A percentile compares a stretch with the other conserved stretches of the same genome.
These are phyloP conservation scores for Oreochromis aureus DNA, from an alignment of 2,113 vertebrate species.

Conservation along the genomic window DNA sequence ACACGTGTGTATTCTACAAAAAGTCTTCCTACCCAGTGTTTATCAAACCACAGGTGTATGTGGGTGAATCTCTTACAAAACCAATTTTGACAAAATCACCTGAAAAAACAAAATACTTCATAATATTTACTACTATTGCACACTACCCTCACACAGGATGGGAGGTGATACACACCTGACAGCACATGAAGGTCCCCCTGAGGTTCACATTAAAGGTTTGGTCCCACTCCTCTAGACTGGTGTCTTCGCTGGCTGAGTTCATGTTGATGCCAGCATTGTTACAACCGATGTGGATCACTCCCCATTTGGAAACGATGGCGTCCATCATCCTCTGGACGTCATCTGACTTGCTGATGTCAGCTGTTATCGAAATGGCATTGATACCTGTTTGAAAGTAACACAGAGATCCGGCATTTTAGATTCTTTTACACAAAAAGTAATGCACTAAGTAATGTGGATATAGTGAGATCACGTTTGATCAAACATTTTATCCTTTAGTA, in stretches of 20 bases:
- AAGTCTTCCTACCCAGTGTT: background rate
- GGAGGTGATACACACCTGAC: constrained; percentile 65
- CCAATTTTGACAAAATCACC: accelerated
- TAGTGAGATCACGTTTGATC: background rate
- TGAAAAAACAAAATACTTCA: background rate
- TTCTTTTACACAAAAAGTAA: background rate
- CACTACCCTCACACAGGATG: background rate
- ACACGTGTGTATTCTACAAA: background rate
- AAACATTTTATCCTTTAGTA: constrained; percentile 25
- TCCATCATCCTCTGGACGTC: constrained; percentile 73
- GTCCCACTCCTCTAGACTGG: constrained; percentile 78
- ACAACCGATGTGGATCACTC: constrained; percentile 68
- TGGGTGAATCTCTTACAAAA: background rate
- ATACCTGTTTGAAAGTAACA: constrained; percentile 57
- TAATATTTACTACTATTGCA: background rate
- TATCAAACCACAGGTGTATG: background rate
- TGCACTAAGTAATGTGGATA: background rate
- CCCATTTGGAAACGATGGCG: constrained; percentile 68
- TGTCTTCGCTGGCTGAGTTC: constrained; percentile 80
- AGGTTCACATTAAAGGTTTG: constrained; percentile 78
- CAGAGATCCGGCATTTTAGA: background rate
- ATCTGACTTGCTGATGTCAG: constrained; percentile 76
- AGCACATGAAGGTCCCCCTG: constrained; percentile 78
- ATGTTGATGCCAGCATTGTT: constrained; percentile 80
- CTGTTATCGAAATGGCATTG: constrained; percentile 66